These are phyloP conservation scores for human DNA, from an alignment of 2,113 vertebrate species.

Conservation along the genomic window DNA sequence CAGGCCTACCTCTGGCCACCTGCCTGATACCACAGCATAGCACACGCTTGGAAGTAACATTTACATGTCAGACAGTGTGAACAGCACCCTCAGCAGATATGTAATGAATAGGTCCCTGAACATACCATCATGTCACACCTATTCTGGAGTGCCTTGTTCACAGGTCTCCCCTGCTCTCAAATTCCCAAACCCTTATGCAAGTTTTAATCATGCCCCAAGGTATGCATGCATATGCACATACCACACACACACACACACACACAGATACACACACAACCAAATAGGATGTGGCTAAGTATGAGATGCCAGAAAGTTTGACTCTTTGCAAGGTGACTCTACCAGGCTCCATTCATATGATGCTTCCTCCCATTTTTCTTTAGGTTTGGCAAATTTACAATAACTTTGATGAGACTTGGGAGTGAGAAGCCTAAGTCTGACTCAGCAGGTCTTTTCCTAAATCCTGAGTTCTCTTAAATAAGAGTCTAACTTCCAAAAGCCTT, in stretches of 20 bases:
- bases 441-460: background rate
- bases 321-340: background rate
- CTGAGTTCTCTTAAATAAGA: background rate
- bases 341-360: background rate
- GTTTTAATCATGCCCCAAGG: background rate
- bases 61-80: background rate
- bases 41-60: background rate
- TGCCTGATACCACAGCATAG: background rate
- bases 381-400: background rate
- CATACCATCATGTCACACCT: background rate
- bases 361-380: background rate
- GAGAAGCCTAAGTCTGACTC: background rate
- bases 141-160: background rate
- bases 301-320: background rate
- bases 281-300: background rate
- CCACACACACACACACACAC: background rate
- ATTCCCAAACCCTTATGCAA: background rate
- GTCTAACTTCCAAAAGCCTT: background rate
- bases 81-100: background rate
- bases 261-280: background rate
- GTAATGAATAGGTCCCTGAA: background rate
- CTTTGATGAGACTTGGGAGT: background rate
- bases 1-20: background rate
- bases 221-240: background rate
- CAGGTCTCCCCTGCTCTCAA: background rate